Conservation (phyloP, 2,113 vertebrate species). For the Octodon degus region DNA sequence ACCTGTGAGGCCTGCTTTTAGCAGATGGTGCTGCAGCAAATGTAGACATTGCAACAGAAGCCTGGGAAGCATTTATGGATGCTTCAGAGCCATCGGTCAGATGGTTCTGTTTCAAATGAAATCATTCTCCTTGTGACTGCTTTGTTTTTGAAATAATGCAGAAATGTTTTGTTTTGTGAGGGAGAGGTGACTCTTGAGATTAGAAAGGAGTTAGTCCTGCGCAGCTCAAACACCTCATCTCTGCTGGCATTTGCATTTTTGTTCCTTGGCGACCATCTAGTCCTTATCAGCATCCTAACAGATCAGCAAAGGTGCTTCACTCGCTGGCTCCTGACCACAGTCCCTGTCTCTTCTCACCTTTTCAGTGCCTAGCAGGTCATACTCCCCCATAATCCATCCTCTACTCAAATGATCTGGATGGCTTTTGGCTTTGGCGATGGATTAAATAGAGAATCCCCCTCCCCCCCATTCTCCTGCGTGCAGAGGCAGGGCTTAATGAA, state of each 20-base stretch:
- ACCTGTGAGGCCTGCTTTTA: constrained; percentile 45
- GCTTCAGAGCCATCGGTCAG: background rate
- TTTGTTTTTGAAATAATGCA: background rate
- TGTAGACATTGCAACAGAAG: background rate
- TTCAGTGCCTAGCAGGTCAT: background rate
- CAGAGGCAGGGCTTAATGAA: background rate
- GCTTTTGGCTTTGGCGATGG: background rate
- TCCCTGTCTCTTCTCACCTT: background rate
- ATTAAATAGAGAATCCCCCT: background rate
- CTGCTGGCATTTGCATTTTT: background rate
- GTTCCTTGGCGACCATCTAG: background rate
- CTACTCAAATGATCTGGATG: background rate
- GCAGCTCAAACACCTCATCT: background rate
- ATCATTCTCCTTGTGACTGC: background rate
- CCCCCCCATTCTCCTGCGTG: background rate
- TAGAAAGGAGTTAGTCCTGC: background rate
- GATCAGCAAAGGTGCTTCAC: background rate
- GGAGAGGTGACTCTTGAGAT: background rate
- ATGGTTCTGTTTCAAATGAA: constrained; percentile 46
- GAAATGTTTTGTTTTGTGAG: background rate
- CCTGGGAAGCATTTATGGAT: constrained; percentile 21
- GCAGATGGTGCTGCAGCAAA: constrained; percentile 45
- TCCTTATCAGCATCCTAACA: background rate
- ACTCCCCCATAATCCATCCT: background rate
- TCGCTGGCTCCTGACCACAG: background rate